Conservation (phyloP, 2,888 invertebrate species). For the Acleris literana region DNA sequence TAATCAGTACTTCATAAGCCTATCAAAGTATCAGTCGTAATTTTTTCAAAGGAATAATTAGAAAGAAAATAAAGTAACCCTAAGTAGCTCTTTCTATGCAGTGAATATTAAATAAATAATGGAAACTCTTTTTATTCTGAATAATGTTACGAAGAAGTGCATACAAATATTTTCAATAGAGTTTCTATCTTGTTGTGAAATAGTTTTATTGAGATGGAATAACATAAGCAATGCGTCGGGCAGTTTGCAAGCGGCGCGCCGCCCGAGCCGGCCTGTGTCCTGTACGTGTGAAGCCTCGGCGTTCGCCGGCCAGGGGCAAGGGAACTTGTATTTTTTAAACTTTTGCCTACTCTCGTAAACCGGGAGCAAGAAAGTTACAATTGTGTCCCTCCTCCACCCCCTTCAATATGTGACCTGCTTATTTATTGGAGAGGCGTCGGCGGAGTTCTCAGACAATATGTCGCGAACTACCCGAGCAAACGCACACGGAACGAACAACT, state of each 20-base stretch:
- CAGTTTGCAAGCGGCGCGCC: conserved; percentile 45
- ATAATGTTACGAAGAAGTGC: conserved; percentile 60
- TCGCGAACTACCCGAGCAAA: conserved; percentile 72
- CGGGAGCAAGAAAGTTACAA: conserved; percentile 79
- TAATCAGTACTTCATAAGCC: conserved; percentile 47
- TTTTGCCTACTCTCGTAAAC: conserved; percentile 74
- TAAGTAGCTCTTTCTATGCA: conserved; percentile 65
- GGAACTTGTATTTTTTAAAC: conserved; percentile 82
- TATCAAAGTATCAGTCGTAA: conserved; percentile 39
- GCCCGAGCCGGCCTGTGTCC: conserved; percentile 35
- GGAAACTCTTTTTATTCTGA: conserved; percentile 74
- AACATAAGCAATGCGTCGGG: conserved; percentile 39
- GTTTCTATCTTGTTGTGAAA: conserved; percentile 19
- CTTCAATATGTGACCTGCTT: conserved; percentile 84
- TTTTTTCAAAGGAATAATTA: conserved; percentile 50
- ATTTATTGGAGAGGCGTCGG: conserved; percentile 81
- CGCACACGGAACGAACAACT: conserved; percentile 64
- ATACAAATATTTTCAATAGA: conserved; percentile 54
- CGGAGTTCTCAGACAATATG: conserved; percentile 82
- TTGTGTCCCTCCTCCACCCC: conserved; percentile 79
- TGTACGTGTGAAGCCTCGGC: conserved; percentile 44
- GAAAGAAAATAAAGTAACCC: conserved; percentile 14
- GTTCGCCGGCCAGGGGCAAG: conserved; percentile 50
- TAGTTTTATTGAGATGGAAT: conserved; percentile 33
- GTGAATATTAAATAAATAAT: conserved; percentile 65